Evolutionary conservation across 2,888 invertebrate genomes (phyloP).

Genomic region (Drosophila histrio): DNA sequence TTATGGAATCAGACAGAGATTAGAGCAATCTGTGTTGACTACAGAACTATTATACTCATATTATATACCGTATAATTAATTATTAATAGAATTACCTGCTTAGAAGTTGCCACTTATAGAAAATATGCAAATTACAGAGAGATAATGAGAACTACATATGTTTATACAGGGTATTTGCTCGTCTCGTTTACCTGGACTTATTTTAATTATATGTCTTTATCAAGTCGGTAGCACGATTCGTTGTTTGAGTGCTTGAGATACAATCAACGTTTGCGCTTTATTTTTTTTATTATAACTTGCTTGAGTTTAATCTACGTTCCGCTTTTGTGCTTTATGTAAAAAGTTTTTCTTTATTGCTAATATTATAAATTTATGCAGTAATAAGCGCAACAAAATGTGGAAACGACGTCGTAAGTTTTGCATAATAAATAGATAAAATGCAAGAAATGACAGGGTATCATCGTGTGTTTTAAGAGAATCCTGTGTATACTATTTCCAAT

Average conservation of each 20-base stretch:
- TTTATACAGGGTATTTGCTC: slow-evolving; percentile 4
- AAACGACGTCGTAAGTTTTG: slow-evolving; percentile 55
- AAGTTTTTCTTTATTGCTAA: slow-evolving; percentile 49
- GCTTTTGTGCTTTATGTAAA: slow-evolving; percentile 38
- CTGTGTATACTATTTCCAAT: not conserved
- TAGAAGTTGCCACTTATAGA: too few relatives aligned
- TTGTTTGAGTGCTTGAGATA: slow-evolving; percentile 31
- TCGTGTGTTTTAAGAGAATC: not conserved
- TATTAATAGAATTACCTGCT: too few relatives aligned
- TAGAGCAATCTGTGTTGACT: not conserved
- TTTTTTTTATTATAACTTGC: too few relatives aligned
- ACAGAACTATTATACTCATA: not conserved
- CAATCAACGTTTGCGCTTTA: slow-evolving; percentile 30
- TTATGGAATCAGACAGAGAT: slow-evolving; percentile 5
- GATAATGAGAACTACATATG: not conserved
- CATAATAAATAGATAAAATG: slow-evolving; percentile 51
- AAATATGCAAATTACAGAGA: not conserved
- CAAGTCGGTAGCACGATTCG: slow-evolving; percentile 6
- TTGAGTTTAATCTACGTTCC: slow-evolving; percentile 35
- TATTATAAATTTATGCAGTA: slow-evolving; percentile 51
- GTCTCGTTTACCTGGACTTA: not conserved
- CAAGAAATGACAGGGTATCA: slow-evolving; percentile 9
- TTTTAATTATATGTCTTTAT: slow-evolving; percentile 11
- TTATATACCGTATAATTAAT: not conserved
- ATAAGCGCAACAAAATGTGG: slow-evolving; percentile 25